A percentile compares a stretch with the other conserved stretches of the same genome.
Evolutionary conservation across 1,140 invertebrate species (phyloP).

Genomic region (Philopotamus ludificatus): DNA sequence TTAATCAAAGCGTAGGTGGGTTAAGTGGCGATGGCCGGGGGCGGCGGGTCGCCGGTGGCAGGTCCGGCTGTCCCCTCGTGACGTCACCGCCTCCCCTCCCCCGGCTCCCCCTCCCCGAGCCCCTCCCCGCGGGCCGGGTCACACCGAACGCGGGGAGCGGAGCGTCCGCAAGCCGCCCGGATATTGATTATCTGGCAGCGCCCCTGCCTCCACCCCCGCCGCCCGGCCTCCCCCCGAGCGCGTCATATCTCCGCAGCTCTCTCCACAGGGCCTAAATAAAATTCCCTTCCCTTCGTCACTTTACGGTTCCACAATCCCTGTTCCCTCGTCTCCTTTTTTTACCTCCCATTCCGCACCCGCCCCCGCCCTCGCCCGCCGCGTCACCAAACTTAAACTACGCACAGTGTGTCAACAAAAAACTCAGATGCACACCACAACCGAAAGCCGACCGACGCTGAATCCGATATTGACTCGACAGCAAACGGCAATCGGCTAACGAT

Average conservation of each 20-base stretch:
- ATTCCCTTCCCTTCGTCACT: constrained; percentile 29
- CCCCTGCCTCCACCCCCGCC: constrained; percentile 7
- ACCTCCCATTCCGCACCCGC: background rate
- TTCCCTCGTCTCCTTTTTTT: constrained; percentile 23
- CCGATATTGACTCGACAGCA: no score
- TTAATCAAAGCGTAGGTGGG: constrained; percentile 27
- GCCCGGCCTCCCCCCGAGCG: constrained; percentile 9
- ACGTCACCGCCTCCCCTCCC: constrained; percentile 27
- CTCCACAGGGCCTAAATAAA: constrained; percentile 19
- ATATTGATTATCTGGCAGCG: constrained; percentile 58
- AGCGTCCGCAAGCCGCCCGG: constrained; percentile 59
- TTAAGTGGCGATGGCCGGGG: constrained; percentile 20
- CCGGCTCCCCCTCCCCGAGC: background rate
- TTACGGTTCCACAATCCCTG: constrained; percentile 30
- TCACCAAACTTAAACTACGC: constrained; percentile 3
- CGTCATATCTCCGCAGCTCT: constrained; percentile 22
- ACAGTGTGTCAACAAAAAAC: constrained; percentile 25
- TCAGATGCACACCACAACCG: constrained; percentile 1
- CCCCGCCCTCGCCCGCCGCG: background rate
- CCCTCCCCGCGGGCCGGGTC: constrained; percentile 14
- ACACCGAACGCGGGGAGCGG: constrained; percentile 45
- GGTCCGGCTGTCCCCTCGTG: constrained; percentile 24
- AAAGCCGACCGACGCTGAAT: background rate
- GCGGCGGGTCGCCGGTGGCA: background rate
- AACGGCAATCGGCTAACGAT: no score